Conservation (phyloP, 2,113 vertebrate species). For the Centropus bengalensis region DNA sequence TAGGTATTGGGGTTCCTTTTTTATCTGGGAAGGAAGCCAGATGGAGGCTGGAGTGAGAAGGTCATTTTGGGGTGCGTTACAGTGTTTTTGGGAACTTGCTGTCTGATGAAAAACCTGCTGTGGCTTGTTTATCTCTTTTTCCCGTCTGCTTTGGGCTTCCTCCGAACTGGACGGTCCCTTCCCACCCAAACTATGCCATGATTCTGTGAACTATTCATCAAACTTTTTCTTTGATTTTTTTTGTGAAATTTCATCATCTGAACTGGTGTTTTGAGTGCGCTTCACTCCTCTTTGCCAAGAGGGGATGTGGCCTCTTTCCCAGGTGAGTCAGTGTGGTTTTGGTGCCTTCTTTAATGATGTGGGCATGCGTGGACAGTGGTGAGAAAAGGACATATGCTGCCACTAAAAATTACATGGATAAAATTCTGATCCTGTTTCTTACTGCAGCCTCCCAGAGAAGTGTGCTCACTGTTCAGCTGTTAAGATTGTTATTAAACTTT, state of each 20-base stretch:
- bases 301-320: background rate
- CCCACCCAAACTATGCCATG: too few relatives aligned
- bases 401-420: background rate
- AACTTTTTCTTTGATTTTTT: background rate
- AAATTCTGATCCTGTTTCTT: constrained; percentile 59
- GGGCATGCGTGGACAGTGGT: background rate
- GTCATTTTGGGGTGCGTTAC: background rate
- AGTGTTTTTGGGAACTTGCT: background rate
- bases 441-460: constrained; percentile 60
- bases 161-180: background rate
- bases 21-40: background rate
- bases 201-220: background rate
- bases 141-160: background rate
- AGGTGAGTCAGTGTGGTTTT: background rate
- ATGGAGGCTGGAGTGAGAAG: background rate
- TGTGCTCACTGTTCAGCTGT: constrained; percentile 76
- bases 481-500: constrained; percentile 86
- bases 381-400: background rate
- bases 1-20: background rate
- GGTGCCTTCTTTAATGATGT: background rate
- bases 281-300: background rate
- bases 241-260: background rate
- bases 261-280: background rate
- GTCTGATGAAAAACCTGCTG: too few relatives aligned
- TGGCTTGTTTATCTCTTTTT: background rate